Evolutionary conservation across 2,888 invertebrate genomes (phyloP).

Genomic region (Philaethria dido): DNA sequence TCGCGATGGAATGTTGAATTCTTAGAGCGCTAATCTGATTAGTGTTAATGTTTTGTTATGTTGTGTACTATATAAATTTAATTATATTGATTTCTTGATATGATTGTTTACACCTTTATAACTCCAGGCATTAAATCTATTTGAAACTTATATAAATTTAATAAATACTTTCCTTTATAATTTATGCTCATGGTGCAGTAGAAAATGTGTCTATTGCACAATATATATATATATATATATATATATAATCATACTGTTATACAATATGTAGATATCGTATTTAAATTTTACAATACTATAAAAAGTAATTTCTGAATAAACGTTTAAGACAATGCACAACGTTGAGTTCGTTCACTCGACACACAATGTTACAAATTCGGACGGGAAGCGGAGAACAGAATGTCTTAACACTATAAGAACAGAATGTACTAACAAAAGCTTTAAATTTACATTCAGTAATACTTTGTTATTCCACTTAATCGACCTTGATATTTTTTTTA

Average conservation of each 20-base stretch:
- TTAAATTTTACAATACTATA: no score
- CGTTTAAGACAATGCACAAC: no score
- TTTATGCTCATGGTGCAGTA: neutral
- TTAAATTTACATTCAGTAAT: no score
- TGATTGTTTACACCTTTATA: neutral
- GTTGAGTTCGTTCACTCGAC: no score
- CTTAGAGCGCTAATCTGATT: slow-evolving; percentile 25
- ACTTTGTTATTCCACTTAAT: neutral
- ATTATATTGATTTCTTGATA: neutral
- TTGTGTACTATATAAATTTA: neutral
- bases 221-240: no score
- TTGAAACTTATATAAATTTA: neutral
- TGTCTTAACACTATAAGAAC: no score
- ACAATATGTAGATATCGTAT: no score
- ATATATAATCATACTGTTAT: no score
- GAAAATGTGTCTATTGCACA: neutral
- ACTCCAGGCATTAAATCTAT: neutral
- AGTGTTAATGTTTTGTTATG: slow-evolving; percentile 20
- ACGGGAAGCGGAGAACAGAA: no score
- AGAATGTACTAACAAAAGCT: no score
- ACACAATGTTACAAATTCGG: no score
- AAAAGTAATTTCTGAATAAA: no score
- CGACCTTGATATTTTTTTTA: neutral
- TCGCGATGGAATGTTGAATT: slow-evolving; percentile 33
- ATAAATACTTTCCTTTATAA: neutral